Percentiles rank a stretch among this genome's conserved stretches.
Conservation (phyloP, 2,797 vertebrate species). For the Cryptoprocta ferox region DNA sequence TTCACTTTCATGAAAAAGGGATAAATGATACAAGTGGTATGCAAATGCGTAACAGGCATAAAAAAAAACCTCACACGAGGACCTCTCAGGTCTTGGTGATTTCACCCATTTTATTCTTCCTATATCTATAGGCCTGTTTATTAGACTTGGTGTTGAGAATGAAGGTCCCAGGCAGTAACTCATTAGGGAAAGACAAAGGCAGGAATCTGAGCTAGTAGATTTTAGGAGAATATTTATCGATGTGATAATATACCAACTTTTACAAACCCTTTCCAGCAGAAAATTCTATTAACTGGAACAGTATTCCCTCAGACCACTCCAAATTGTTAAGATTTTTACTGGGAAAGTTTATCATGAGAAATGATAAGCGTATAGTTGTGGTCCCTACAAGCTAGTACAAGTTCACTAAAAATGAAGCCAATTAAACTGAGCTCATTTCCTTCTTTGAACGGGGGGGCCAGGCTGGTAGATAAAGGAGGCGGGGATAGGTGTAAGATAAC, state of each 20-base stretch:
- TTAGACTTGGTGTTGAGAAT: not conserved
- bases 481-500: not conserved
- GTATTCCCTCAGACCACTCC: not conserved
- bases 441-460: not conserved
- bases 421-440: not conserved
- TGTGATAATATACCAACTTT: not conserved
- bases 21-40: not conserved
- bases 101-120: not conserved
- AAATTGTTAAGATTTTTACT: not conserved
- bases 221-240: not conserved
- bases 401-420: not conserved
- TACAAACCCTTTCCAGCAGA: not conserved
- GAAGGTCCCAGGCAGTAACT: not conserved
- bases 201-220: not conserved
- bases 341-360: not conserved
- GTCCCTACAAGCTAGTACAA: not conserved
- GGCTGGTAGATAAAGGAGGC: not conserved
- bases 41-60: not conserved
- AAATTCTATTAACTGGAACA: not conserved
- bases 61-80: not conserved
- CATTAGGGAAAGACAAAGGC: not conserved
- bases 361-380: not conserved
- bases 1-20: constrained; percentile 1
- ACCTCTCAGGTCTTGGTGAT: not conserved
- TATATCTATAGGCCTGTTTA: not conserved